Evolutionary conservation across 2,113 vertebrate species (phyloP), one percentile per base, ranked within the genome.

Genomic region (Vimba vimba): DNA sequence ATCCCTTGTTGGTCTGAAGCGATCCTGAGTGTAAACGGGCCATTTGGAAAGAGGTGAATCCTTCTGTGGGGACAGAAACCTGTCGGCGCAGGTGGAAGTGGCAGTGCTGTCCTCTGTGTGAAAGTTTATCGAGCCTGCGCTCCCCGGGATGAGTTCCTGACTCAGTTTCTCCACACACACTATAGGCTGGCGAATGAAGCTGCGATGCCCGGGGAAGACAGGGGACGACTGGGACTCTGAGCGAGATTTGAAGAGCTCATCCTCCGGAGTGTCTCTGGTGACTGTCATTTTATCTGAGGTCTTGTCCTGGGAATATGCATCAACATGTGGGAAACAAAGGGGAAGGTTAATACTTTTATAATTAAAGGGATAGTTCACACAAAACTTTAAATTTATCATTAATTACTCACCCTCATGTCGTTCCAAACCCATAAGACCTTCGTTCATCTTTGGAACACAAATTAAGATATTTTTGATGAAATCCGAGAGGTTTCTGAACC

Each of bases 71-170:
- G 73, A 64, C 1, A 60, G 39, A 8, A 84, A 85, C n/a, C 80
- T 0, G n/a, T 30, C 71, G 1, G 85, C 71, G 86, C 87, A 36
- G 19, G 33, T 33, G 69, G 74, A 11, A 6, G 15, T 9, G 52
- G 73, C 12, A 30, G 52, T 55, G 25, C 83, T 91, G 57, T 91
- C 88, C 86, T 92, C 89, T 80, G 93, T 91, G 2, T 84, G 86
- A 30, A 84, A 52, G 0, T 89, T 87, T 57, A 92, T 94, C 86
- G 93, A 90, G 90, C 91, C 92, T 90, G 91, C 88, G 47, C 92
- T 92, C 86, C 88, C 92, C 88, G 92, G 93, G 87, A 94, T 90
- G 13, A 80, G n/a, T 19, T 89, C 85, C 69, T 84, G 87, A 62
- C 83, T 86, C 71, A 90, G 73, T 84, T 80, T 89, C 50, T 84